Evolutionary conservation across 2,888 invertebrate species (phyloP).

Genomic region (Macrophya annulata): DNA sequence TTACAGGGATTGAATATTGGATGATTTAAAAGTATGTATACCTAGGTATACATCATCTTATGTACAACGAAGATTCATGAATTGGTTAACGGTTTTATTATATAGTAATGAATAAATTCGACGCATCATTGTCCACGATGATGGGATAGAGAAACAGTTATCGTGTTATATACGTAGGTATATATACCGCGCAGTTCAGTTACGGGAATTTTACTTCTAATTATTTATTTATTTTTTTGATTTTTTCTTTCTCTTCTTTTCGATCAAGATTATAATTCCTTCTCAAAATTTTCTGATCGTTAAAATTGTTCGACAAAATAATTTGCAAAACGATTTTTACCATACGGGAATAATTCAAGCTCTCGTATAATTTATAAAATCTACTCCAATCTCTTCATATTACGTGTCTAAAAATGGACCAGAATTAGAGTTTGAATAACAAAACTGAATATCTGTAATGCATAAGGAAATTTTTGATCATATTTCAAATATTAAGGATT

Average conservation of each 20-base stretch:
- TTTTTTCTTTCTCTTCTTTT: not conserved
- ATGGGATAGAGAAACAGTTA: constrained; percentile 41
- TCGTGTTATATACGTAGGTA: not conserved
- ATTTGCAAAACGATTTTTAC: too few relatives aligned
- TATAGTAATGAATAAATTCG: constrained; percentile 34
- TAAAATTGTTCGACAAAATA: not conserved
- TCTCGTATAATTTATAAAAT: too few relatives aligned
- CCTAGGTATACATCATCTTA: not conserved
- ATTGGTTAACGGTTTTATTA: constrained; percentile 14
- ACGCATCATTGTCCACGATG: constrained; percentile 45
- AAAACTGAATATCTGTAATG: too few relatives aligned
- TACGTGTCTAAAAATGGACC: too few relatives aligned
- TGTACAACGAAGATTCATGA: constrained; percentile 2
- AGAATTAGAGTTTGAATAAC: too few relatives aligned
- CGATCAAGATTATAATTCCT: not conserved
- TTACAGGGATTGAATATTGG: too few relatives aligned
- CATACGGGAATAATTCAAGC: too few relatives aligned
- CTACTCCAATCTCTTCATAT: too few relatives aligned
- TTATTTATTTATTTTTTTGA: not conserved
- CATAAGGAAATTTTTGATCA: too few relatives aligned
- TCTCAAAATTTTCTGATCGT: not conserved
- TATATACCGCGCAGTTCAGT: not conserved
- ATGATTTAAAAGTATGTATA: not conserved
- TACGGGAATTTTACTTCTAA: not conserved
- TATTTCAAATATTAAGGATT: too few relatives aligned